Evolutionary conservation across 2,797 vertebrate genomes (phyloP).

Genomic region (Hybognathus amarus): DNA sequence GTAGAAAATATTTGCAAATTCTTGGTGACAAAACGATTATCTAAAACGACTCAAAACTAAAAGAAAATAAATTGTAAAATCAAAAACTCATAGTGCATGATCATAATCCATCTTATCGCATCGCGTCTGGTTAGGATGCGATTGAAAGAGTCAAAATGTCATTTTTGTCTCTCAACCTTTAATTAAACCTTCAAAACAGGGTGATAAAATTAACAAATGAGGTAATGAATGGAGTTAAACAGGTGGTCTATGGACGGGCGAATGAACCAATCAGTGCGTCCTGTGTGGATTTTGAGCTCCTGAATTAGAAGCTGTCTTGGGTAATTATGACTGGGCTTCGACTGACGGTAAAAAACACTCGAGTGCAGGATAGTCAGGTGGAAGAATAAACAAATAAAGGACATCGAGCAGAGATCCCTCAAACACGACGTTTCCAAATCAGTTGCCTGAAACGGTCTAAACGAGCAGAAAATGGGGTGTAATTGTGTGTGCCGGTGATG

Average conservation of each 20-base stretch:
- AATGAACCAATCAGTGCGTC: constrained; percentile 84
- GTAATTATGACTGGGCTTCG: constrained; percentile 84
- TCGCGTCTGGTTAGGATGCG: background rate
- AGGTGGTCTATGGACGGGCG: constrained; percentile 82
- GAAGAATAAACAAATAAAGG: constrained; percentile 75
- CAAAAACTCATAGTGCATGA: background rate
- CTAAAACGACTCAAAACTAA: background rate
- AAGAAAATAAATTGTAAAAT: background rate
- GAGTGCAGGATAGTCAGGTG: constrained; percentile 72
- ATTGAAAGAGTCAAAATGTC: constrained; percentile 77
- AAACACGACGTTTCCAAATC: constrained; percentile 40
- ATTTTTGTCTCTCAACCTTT: constrained; percentile 78
- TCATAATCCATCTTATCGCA: background rate
- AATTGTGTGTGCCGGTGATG: constrained; percentile 30
- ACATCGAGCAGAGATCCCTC: constrained; percentile 53
- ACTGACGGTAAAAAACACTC: constrained; percentile 61
- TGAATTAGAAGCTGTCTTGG: constrained; percentile 83
- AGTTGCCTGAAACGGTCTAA: constrained; percentile 58
- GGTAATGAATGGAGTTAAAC: constrained; percentile 82
- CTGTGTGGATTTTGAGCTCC: constrained; percentile 79
- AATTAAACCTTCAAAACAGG: constrained; percentile 78
- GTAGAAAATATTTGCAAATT: background rate
- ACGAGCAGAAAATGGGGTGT: constrained; percentile 43
- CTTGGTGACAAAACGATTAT: background rate
- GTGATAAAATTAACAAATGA: constrained; percentile 84